Percentiles rank a stretch among this genome's conserved stretches.
phyloP scores from a whole-genome alignment of 2,113 vertebrate genomes.

The Pygoscelis adeliae region DNA sequence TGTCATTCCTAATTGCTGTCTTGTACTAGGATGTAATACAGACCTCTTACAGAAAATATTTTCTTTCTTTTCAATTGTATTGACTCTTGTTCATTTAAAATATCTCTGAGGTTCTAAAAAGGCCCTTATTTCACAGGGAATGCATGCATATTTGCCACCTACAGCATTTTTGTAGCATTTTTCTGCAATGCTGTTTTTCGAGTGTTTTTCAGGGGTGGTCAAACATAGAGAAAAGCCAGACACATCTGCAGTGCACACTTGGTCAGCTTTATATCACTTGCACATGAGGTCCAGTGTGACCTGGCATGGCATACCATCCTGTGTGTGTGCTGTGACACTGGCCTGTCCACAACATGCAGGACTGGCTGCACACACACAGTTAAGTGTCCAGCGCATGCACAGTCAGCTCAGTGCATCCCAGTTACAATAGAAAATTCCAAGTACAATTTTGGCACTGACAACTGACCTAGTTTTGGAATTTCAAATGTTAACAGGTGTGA shows the following conservation, averaged over 20 bases:
- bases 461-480: neutral
- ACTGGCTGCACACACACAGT: neutral
- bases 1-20: neutral
- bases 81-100: neutral
- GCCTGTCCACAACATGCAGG: neutral
- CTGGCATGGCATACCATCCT: neutral
- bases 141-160: neutral
- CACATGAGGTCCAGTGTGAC: neutral
- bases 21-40: neutral
- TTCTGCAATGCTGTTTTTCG: neutral
- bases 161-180: neutral
- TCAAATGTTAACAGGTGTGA: neutral
- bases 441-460: neutral
- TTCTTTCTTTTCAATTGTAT: neutral
- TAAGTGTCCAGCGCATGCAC: neutral
- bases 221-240: neutral
- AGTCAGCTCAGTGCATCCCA: neutral
- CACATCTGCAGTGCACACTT: neutral
- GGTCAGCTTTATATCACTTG: neutral
- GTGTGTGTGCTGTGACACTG: neutral
- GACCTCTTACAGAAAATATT: neutral
- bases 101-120: neutral
- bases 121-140: neutral
- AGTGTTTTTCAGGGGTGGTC: neutral
- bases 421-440: neutral